These are phyloP conservation scores for Daktulosphaira vitifoliae DNA, from an alignment of 1,140 invertebrate genomes.

Conservation along the genomic window DNA sequence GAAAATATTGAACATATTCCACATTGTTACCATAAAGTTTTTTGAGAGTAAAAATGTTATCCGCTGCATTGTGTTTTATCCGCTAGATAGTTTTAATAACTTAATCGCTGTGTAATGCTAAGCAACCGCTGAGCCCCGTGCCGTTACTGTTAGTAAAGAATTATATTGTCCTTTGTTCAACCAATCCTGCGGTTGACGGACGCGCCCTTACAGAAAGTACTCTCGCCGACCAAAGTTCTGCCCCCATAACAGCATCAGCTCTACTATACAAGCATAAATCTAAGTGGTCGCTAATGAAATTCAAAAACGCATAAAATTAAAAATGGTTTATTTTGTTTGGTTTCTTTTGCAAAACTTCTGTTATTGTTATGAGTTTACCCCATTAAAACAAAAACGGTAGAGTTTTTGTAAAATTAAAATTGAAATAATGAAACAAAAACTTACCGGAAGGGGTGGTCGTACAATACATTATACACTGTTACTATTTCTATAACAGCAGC, in stretches of 20 bases:
- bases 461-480: too few relatives aligned
- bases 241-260: neutral
- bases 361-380: too few relatives aligned
- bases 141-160: constrained; percentile 15
- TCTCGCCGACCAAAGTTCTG: neutral
- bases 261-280: neutral
- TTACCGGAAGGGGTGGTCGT: too few relatives aligned
- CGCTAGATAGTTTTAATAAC: constrained; percentile 14
- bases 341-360: too few relatives aligned
- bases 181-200: constrained; percentile 23
- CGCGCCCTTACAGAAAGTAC: neutral
- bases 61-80: too few relatives aligned
- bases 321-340: neutral
- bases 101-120: neutral
- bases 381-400: too few relatives aligned
- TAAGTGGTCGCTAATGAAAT: constrained; percentile 21
- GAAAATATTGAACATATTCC: constrained; percentile 24
- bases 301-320: constrained; percentile 31
- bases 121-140: too few relatives aligned
- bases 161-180: constrained; percentile 27
- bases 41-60: too few relatives aligned
- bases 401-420: too few relatives aligned
- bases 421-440: too few relatives aligned
- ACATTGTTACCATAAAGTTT: too few relatives aligned
- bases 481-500: too few relatives aligned